Conservation (phyloP, 1,140 invertebrate genomes). For the Pissodes strobi region DNA sequence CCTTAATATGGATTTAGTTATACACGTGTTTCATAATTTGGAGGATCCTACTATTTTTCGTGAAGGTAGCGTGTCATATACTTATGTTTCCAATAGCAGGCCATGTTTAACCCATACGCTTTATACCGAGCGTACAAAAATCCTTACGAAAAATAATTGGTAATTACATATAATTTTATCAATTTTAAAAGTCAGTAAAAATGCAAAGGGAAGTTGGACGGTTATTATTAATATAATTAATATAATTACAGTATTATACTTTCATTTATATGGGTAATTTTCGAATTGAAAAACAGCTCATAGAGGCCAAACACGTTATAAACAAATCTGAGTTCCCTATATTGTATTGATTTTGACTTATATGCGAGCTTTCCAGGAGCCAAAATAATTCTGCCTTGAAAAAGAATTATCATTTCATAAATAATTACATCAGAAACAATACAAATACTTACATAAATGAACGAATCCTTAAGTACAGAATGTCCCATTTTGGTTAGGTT, state of each 20-base stretch:
- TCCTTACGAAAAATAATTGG: neutral
- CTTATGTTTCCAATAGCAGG: slow-evolving; percentile 4
- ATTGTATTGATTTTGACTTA: too few species aligned
- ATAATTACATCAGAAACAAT: too few species aligned
- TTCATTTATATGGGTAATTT: neutral
- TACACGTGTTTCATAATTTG: too few species aligned
- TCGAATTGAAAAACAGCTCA: neutral
- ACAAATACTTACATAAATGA: too few species aligned
- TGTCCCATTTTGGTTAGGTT: too few species aligned
- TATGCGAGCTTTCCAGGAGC: too few species aligned
- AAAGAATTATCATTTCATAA: too few species aligned
- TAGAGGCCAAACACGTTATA: too few species aligned
- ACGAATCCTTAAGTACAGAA: too few species aligned
- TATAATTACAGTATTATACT: neutral
- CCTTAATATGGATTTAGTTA: too few species aligned
- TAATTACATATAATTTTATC: slow-evolving; percentile 13
- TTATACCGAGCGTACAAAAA: neutral
- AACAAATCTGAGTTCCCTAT: too few species aligned
- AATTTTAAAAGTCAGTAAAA: slow-evolving; percentile 14
- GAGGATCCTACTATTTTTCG: neutral
- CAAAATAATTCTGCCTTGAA: too few species aligned
- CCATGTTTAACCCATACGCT: slow-evolving; percentile 6
- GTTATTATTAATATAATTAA: slow-evolving; percentile 9
- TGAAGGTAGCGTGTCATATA: neutral
- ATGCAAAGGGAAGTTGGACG: neutral